Evolutionary conservation across 2,888 invertebrate genomes (phyloP), one percentile per base, ranked within the genome.

Genomic region (Cryptus viduatorius): DNA sequence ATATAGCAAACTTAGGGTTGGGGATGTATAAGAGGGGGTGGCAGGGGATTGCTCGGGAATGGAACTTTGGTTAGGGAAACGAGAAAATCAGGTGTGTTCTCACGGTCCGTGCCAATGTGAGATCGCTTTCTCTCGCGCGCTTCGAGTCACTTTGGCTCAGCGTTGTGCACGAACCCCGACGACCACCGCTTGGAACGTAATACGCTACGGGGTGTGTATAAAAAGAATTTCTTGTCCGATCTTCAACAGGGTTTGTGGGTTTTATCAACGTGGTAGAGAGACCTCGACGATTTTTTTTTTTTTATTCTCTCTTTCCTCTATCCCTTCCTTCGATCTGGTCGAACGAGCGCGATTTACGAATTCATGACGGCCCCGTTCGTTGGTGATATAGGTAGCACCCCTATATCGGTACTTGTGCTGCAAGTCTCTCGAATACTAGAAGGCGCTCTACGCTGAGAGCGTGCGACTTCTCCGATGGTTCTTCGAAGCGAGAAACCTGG

Each of bases 291-390:
- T 31, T 42, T 76, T 42, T 24, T 42, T 76, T 42, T 24, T 8
- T 14, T 50, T 69, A 53, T 64, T 31, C 48, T 31, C 48, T 61
- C 8, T 46, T 53, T 59, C 61, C 37, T 0, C 37, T 67, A 56
- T 68, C 29, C n/a, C 16, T 31, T 37, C 50, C 65, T 75, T 59
- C 68, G 68, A 37, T 61, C 37, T 68, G 61, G 77, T 78, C 50
- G 78, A 78, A 84, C 61, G 68, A 80, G 37, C 48, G 29, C 64
- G 69, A 69, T 82, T 82, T 81, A 84, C 81, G 69, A 84, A 84
- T 84, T 84, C 73, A 82, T 79, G 75, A 73, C 64, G 53, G 37
- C 56, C 67, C 61, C 80, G 72, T 50, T 61, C 44, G 56, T 50
- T 76, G 31, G 19, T 64, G 14, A 59, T 48, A 37, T 46, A 48